phyloP scores from a whole-genome alignment of 2,888 invertebrate species.

The Cephalotes varians region DNA sequence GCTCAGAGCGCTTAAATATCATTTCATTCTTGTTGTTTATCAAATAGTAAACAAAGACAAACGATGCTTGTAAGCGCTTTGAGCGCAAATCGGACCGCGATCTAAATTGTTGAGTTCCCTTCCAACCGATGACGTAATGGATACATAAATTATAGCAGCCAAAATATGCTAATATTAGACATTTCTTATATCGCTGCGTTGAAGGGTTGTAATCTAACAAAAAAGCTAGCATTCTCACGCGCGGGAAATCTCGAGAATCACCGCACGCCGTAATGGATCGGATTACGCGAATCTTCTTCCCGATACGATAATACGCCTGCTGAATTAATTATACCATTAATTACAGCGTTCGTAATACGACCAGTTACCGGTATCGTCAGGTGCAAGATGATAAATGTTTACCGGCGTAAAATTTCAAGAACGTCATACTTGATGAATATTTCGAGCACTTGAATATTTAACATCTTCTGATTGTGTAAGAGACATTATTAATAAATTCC shows the following conservation, averaged over 20 bases:
- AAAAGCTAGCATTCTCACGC: conserved; percentile 61
- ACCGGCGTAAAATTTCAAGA: neutral
- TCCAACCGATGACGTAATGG: conserved; percentile 70
- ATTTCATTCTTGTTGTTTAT: too few relatives aligned
- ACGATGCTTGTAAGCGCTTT: too few relatives aligned
- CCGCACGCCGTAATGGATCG: conserved; percentile 15
- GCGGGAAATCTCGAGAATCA: conserved; percentile 58
- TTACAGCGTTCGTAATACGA: conserved; percentile 19
- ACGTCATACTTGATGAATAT: neutral
- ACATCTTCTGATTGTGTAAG: neutral
- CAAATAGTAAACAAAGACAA: too few relatives aligned
- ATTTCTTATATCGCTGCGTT: conserved; percentile 66
- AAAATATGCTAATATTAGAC: conserved; percentile 75
- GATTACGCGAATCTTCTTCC: conserved; percentile 28
- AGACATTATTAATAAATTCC: neutral
- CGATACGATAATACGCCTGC: conserved; percentile 19
- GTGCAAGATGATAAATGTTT: conserved; percentile 21
- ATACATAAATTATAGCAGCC: conserved; percentile 75
- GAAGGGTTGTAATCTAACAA: conserved; percentile 68
- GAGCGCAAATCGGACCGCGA: too few relatives aligned
- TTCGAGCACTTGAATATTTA: neutral
- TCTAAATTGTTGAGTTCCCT: conserved; percentile 56
- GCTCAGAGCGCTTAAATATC: too few relatives aligned
- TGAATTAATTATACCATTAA: conserved; percentile 35
- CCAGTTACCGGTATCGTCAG: conserved; percentile 8